Evolutionary conservation across 2,113 vertebrate genomes (phyloP), one percentile per base, ranked within the genome.

Genomic region (Aegithalos caudatus): DNA sequence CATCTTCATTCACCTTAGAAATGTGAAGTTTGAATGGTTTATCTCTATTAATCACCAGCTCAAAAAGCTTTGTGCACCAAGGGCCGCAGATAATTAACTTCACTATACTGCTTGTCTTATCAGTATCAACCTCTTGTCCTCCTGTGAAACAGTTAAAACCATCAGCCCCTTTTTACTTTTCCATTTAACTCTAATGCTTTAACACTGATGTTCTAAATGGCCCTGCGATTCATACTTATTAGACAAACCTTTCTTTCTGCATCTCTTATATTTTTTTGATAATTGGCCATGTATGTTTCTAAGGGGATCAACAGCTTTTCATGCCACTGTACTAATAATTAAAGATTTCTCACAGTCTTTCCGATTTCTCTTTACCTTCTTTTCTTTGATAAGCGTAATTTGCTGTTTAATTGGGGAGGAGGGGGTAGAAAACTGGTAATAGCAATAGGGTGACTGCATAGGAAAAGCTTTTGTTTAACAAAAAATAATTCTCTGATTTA

Each of bases 81-180:
- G 82, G 96, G 94, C 95, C 73, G 44, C 94, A 96, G 96, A 97
- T 97, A 98, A 97, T 97, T 97, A 96, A 97, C 97, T 96, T 96
- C 95, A 94, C 98, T 97, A 96, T 98, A 95, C 96, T 96, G 96
- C 95, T 96, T 97, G 97, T 97, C 97, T 97, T 97, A 98, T 98
- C 97, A 98, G 97, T 98, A 97, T 97, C 98, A 98, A 98, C 97
- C 98, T 98, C 98, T 98, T 97, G 94, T 97, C 94, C 94, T 98
- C 98, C 97, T 98, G 98, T 98, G 98, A 98, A 97, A 98, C 97
- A 98, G 97, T 98, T 98, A 98, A 98, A 98, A 98, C 98, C 98
- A 98, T 98, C 98, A 98, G 96, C 94, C 97, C 93, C 94, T 96
- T 95, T 88, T 94, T 97, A 97, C 96, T 97, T 97, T 97, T 96